phyloP scores from a whole-genome alignment of 2,797 vertebrate species.

The Pseudomugil gertrudae region DNA sequence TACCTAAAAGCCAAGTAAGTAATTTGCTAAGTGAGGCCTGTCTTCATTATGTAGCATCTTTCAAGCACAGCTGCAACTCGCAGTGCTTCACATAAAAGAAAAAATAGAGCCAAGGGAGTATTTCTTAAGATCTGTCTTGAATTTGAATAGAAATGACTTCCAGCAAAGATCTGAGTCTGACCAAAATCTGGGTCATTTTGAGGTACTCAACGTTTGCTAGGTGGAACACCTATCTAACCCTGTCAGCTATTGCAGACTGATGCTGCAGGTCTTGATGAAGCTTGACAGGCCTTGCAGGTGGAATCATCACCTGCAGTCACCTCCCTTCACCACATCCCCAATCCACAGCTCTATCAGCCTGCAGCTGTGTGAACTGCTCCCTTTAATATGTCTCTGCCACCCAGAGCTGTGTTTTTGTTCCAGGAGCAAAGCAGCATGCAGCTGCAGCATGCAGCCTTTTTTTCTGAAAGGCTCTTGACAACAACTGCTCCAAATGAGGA shows the following conservation, averaged over 20 bases:
- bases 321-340: background rate
- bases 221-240: background rate
- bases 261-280: background rate
- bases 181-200: background rate
- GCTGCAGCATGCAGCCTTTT: background rate
- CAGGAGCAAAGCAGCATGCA: background rate
- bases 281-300: slow-evolving; percentile 1
- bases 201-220: background rate
- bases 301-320: background rate
- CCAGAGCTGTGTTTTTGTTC: background rate
- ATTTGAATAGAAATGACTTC: background rate
- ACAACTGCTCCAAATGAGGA: background rate
- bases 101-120: background rate
- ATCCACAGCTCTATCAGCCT: background rate
- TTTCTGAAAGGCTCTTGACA: background rate
- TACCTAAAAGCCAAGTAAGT: background rate
- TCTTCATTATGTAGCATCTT: too few species aligned
- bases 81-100: too few species aligned
- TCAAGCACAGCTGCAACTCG: too few species aligned
- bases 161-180: background rate
- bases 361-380: background rate
- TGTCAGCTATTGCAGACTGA: background rate
- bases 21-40: too few species aligned
- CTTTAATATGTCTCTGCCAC: background rate
- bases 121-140: background rate